A percentile compares a stretch with the other conserved stretches of the same genome.
These are phyloP conservation scores for Parasteatoda tepidariorum DNA, from an alignment of 1,140 invertebrate species.

Conservation along the genomic window DNA sequence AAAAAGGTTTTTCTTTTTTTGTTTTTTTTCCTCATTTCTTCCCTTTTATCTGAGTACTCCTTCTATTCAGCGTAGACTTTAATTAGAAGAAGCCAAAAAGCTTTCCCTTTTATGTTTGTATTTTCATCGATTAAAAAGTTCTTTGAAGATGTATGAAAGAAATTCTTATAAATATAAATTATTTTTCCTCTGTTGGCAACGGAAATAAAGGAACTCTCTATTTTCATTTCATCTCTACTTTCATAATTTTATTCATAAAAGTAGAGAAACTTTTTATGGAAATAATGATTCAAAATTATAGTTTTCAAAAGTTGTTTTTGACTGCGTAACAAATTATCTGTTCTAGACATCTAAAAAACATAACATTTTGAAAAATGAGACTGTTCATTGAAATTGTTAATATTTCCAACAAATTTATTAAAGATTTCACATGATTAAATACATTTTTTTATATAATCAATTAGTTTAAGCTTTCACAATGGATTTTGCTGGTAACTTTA, in stretches of 20 bases:
- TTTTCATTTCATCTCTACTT: constrained; percentile 1
- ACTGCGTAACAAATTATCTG: no score
- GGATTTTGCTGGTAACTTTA: no score
- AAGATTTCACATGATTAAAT: no score
- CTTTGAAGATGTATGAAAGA: constrained; percentile 40
- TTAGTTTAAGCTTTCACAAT: no score
- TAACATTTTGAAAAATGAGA: no score
- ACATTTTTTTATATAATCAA: no score
- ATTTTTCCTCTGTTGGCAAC: constrained; percentile 16
- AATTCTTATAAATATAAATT: constrained; percentile 29
- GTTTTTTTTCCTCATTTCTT: constrained; percentile 19
- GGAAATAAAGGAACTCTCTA: constrained; percentile 11
- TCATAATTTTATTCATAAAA: neutral
- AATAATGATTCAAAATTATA: neutral
- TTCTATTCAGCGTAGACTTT: constrained; percentile 33
- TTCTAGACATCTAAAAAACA: no score
- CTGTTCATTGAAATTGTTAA: no score
- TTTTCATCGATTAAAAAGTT: constrained; percentile 46
- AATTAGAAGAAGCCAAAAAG: constrained; percentile 52
- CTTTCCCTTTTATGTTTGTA: constrained; percentile 20
- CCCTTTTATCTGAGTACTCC: constrained; percentile 30
- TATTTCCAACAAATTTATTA: no score
- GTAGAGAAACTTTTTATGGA: neutral
- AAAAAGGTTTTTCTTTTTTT: neutral
- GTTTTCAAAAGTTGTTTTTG: neutral